A percentile compares a stretch with the other conserved stretches of the same genome.
Evolutionary conservation across 1,140 invertebrate species (phyloP).

Genomic region (Phenacoccus solenopsis): DNA sequence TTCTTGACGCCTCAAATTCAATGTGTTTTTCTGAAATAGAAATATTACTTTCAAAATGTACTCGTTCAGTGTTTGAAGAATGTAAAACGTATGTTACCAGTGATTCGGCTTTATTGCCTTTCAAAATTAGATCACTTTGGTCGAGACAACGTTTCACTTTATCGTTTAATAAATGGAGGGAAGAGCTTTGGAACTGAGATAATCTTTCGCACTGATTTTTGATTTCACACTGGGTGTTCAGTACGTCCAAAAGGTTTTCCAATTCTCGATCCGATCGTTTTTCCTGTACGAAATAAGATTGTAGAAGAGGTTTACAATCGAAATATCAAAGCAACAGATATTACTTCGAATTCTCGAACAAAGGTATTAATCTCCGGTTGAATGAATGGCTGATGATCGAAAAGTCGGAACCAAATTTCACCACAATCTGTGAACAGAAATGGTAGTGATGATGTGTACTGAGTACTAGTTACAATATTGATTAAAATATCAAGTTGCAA

Average conservation of each 20-base stretch:
- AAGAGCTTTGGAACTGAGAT: constrained; percentile 47
- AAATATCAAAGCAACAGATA: constrained; percentile 12
- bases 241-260: constrained; percentile 56
- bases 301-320: too few relatives aligned
- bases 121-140: constrained; percentile 43
- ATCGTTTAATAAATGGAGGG: constrained; percentile 45
- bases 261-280: constrained; percentile 64
- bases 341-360: constrained; percentile 69
- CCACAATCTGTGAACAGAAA: constrained; percentile 48
- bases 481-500: background rate
- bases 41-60: background rate
- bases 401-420: constrained; percentile 66
- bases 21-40: constrained; percentile 36
- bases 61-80: background rate
- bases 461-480: background rate
- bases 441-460: background rate
- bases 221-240: constrained; percentile 63
- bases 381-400: constrained; percentile 70
- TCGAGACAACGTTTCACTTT: constrained; percentile 51
- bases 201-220: constrained; percentile 37
- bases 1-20: constrained; percentile 42
- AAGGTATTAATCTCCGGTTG: constrained; percentile 71
- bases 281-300: constrained; percentile 39
- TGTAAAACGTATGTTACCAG: constrained; percentile 32
- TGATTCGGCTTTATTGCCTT: constrained; percentile 39